phyloP scores from a whole-genome alignment of 2,113 vertebrate genomes.

The Chlamydotis undulata region DNA sequence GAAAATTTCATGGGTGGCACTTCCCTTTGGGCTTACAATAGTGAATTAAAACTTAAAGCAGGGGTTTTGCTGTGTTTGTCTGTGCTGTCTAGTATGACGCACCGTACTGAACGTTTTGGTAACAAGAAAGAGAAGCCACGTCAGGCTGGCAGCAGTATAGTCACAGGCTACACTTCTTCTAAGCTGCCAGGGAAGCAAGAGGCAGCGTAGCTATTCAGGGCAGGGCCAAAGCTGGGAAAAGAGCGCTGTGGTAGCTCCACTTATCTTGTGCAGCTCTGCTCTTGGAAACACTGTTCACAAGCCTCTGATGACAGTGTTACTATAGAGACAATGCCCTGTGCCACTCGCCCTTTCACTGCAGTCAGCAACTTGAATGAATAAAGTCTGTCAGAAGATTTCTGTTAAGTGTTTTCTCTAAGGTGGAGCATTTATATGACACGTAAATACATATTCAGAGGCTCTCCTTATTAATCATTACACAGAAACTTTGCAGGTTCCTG shows the following conservation, averaged over 20 bases:
- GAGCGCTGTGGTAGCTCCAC: background rate
- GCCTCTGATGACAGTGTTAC: background rate
- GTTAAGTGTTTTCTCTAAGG: background rate
- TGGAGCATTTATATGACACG: background rate
- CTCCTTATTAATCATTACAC: fast-evolving
- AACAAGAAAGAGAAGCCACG: background rate
- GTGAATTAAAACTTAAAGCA: background rate
- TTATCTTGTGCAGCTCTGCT: background rate
- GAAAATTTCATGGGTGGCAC: background rate
- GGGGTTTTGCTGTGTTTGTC: background rate
- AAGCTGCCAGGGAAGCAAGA: background rate
- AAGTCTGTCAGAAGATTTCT: background rate
- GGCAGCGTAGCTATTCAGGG: background rate
- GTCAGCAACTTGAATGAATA: background rate
- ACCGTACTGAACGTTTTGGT: fast-evolving
- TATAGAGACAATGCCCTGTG: background rate
- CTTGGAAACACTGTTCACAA: background rate
- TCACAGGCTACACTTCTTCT: background rate
- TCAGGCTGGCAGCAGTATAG: background rate
- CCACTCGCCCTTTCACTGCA: background rate
- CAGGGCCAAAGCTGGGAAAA: background rate
- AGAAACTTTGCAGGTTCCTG: background rate
- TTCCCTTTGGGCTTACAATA: background rate
- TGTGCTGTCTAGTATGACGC: background rate
- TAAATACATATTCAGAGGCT: background rate